These are phyloP conservation scores for Arenicola marina DNA, from an alignment of 2,888 invertebrate species.

Conservation along the genomic window DNA sequence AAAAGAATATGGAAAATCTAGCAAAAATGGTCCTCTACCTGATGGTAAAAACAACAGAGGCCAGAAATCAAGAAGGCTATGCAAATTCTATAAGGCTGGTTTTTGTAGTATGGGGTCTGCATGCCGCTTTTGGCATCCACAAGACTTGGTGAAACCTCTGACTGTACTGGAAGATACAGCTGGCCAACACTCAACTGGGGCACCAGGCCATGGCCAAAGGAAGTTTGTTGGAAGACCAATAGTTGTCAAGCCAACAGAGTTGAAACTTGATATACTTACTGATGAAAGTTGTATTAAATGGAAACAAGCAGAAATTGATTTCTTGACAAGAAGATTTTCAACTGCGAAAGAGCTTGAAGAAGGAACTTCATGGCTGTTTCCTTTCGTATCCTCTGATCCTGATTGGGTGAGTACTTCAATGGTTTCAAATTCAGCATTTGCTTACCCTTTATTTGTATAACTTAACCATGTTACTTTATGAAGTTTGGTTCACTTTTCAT, in stretches of 20 bases:
- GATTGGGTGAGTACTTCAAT: not conserved
- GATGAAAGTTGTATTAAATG: not conserved
- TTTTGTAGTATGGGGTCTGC: not conserved
- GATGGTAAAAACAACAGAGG: too few species aligned
- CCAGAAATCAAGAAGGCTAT: not conserved
- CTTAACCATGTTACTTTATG: not conserved
- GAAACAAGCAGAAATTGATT: not conserved
- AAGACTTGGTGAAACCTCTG: not conserved
- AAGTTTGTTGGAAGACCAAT: too few species aligned
- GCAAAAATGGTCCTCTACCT: too few species aligned
- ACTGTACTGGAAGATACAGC: too few species aligned
- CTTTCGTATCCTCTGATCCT: not conserved
- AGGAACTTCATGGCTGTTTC: not conserved
- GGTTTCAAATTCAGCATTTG: too few species aligned
- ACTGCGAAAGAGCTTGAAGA: not conserved
- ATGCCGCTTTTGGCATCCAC: conserved; percentile 1
- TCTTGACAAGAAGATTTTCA: not conserved
- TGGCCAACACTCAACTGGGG: too few species aligned
- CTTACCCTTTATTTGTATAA: not conserved
- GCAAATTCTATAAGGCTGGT: not conserved
- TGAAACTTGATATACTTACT: not conserved
- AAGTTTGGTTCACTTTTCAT: not conserved
- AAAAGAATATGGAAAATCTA: too few species aligned
- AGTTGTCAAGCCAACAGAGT: not conserved
- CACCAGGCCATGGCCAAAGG: too few species aligned